These are phyloP conservation scores for Drosophila tani DNA, from an alignment of 1,140 invertebrate genomes.

Conservation along the genomic window DNA sequence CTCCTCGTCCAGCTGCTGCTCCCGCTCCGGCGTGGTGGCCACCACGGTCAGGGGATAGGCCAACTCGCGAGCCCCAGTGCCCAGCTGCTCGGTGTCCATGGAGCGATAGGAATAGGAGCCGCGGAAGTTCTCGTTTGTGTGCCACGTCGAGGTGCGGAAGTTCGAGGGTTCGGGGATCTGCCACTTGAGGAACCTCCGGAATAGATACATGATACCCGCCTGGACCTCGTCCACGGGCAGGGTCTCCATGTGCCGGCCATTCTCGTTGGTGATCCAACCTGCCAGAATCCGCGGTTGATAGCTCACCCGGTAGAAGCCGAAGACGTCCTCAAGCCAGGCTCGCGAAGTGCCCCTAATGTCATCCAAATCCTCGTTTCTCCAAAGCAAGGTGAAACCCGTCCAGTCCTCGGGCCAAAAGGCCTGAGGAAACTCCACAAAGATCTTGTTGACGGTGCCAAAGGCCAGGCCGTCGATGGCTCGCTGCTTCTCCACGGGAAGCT, in stretches of 20 bases:
- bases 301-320: constrained; percentile 88
- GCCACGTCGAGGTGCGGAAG: constrained; percentile 87
- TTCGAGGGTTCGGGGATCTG: constrained; percentile 64
- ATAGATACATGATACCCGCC: constrained; percentile 85
- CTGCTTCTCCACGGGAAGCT: constrained; percentile 87
- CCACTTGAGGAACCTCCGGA: constrained; percentile 84
- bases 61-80: constrained; percentile 86
- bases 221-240: constrained; percentile 85
- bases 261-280: constrained; percentile 87
- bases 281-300: constrained; percentile 89
- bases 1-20: constrained; percentile 11
- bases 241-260: constrained; percentile 87
- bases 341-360: constrained; percentile 85
- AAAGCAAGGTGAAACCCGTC: constrained; percentile 86
- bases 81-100: constrained; percentile 86
- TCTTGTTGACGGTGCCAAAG: constrained; percentile 91
- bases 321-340: constrained; percentile 88
- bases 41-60: constrained; percentile 83
- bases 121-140: constrained; percentile 88
- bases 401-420: constrained; percentile 89
- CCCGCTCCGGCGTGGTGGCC: constrained; percentile 51
- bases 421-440: constrained; percentile 90
- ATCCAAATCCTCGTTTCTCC: constrained; percentile 86
- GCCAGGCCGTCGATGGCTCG: constrained; percentile 88
- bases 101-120: constrained; percentile 91